These are phyloP conservation scores for Gila robusta DNA, from an alignment of 2,797 vertebrate species.

Conservation along the genomic window DNA sequence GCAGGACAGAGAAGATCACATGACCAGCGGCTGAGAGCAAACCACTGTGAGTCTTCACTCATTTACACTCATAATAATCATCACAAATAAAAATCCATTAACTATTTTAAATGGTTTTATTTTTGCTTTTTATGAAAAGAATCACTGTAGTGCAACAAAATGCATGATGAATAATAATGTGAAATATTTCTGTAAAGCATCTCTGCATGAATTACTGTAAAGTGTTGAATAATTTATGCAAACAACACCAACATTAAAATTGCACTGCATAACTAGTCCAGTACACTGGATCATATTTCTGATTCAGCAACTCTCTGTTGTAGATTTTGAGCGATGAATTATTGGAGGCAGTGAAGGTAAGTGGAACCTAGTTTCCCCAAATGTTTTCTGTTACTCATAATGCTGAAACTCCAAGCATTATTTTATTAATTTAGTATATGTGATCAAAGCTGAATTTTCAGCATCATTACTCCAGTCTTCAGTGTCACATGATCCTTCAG, in stretches of 20 bases:
- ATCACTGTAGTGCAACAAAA: neutral
- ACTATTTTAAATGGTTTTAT: neutral
- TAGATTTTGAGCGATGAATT: conserved; percentile 37
- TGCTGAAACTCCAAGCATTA: neutral
- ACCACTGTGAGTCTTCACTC: conserved; percentile 14
- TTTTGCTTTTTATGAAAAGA: neutral
- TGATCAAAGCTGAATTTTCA: too few species aligned
- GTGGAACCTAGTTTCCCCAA: neutral
- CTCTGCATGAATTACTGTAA: neutral
- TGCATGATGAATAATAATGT: neutral
- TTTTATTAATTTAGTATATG: too few species aligned
- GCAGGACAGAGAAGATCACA: conserved; percentile 65
- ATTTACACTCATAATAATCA: too few species aligned
- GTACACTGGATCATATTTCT: neutral
- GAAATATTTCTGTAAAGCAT: neutral
- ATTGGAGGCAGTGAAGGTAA: conserved; percentile 28
- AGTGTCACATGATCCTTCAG: too few species aligned
- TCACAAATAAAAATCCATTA: neutral
- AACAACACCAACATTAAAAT: neutral
- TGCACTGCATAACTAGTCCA: neutral
- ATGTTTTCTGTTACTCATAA: neutral
- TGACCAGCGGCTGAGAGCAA: conserved; percentile 59
- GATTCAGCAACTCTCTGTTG: neutral
- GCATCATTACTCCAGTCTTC: too few species aligned
- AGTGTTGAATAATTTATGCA: neutral